A percentile compares a stretch with the other conserved stretches of the same genome.
Evolutionary conservation across 2,113 vertebrate species (phyloP).

Genomic region (Suricata suricatta): DNA sequence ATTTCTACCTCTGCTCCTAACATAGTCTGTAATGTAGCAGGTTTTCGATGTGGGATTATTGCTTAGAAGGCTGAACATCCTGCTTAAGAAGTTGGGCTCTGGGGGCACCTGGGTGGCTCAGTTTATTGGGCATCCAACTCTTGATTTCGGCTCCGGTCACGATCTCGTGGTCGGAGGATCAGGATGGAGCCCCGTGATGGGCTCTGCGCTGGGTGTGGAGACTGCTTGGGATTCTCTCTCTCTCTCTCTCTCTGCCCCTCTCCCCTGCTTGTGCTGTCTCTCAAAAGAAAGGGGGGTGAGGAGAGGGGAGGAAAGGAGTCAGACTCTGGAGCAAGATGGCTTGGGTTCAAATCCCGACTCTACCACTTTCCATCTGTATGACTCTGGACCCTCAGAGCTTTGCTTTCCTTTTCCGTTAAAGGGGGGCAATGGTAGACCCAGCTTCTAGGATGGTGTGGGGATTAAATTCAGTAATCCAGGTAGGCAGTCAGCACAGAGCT

Average conservation of each 20-base stretch:
- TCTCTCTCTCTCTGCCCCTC: too few relatives aligned
- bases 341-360: background rate
- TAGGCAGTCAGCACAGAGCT: background rate
- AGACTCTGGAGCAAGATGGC: background rate
- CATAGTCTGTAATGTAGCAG: background rate
- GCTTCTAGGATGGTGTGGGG: background rate
- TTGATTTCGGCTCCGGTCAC: too few relatives aligned
- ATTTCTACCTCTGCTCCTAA: background rate
- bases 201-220: too few relatives aligned
- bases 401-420: background rate
- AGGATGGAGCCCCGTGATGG: too few relatives aligned
- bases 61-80: background rate
- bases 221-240: too few relatives aligned
- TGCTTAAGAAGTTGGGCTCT: background rate
- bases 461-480: background rate
- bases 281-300: too few relatives aligned
- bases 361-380: background rate
- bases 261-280: too few relatives aligned
- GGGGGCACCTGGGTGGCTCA: too few relatives aligned
- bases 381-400: background rate
- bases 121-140: too few relatives aligned
- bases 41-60: too few relatives aligned
- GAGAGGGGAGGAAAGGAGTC: background rate
- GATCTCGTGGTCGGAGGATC: too few relatives aligned
- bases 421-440: too few relatives aligned